Conservation (phyloP, 2,888 invertebrate species). For the Nycteola revayana region DNA sequence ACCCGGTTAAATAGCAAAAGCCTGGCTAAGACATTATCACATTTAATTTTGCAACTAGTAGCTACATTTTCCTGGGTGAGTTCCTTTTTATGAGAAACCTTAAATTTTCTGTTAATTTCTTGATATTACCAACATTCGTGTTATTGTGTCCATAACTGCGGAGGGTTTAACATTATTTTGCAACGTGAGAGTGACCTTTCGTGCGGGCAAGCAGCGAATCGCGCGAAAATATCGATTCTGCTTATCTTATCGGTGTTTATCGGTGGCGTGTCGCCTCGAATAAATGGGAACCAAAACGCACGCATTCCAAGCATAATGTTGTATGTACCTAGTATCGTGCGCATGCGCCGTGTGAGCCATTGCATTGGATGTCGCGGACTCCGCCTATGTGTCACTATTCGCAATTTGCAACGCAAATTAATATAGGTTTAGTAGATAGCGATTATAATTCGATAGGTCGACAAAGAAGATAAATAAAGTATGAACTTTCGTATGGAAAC, state of each 20-base stretch:
- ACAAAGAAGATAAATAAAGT: too few relatives aligned
- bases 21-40: too few relatives aligned
- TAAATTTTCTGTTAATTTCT: too few relatives aligned
- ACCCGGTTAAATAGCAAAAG: too few relatives aligned
- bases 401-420: constrained; percentile 48
- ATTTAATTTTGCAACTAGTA: too few relatives aligned
- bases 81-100: too few relatives aligned
- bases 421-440: too few relatives aligned
- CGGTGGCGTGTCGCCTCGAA: constrained; percentile 68
- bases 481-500: too few relatives aligned
- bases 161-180: constrained; percentile 59
- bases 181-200: constrained; percentile 72
- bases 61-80: constrained; percentile 27
- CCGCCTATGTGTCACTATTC: constrained; percentile 60
- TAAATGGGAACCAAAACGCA: constrained; percentile 58
- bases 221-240: constrained; percentile 73
- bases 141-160: constrained; percentile 33
- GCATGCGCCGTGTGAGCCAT: constrained; percentile 59
- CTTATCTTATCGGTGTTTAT: constrained; percentile 65
- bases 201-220: constrained; percentile 64
- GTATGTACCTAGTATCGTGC: constrained; percentile 29
- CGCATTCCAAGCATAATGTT: constrained; percentile 38
- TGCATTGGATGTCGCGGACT: constrained; percentile 67
- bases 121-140: constrained; percentile 32
- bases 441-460: too few relatives aligned